These are phyloP conservation scores for Mirza zaza DNA, from an alignment of 2,113 vertebrate genomes.

Conservation along the genomic window DNA sequence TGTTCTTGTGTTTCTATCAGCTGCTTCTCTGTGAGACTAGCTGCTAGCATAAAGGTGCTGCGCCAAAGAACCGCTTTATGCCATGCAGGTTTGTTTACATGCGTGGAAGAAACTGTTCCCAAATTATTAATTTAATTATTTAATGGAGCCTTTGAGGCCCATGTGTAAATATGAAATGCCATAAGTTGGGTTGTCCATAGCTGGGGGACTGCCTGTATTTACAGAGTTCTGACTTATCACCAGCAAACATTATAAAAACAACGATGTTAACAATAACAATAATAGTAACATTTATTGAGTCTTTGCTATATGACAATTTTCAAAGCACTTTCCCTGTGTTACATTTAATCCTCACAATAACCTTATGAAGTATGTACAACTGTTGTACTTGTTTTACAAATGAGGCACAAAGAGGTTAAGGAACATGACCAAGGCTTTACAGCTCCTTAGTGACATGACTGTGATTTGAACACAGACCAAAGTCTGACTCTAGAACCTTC, in stretches of 20 bases:
- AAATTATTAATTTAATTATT: no score
- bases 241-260: neutral
- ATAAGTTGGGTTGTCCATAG: no score
- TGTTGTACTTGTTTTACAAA: neutral
- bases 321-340: neutral
- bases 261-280: neutral
- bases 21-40: no score
- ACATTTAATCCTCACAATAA: neutral
- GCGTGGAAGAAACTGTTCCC: no score
- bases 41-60: no score
- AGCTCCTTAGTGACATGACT: neutral
- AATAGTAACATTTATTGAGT: neutral
- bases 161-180: no score
- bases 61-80: no score
- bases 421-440: neutral
- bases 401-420: constrained; percentile 11
- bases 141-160: no score
- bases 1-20: no score
- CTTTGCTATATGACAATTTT: neutral
- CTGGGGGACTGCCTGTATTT: neutral
- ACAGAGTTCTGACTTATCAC: neutral
- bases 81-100: no score
- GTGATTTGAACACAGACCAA: neutral
- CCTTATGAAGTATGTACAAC: neutral
- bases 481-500: neutral